Percentiles rank a stretch among this genome's conserved stretches.
Conservation (phyloP, 2,888 invertebrate species). For the Amphipoea lucens region DNA sequence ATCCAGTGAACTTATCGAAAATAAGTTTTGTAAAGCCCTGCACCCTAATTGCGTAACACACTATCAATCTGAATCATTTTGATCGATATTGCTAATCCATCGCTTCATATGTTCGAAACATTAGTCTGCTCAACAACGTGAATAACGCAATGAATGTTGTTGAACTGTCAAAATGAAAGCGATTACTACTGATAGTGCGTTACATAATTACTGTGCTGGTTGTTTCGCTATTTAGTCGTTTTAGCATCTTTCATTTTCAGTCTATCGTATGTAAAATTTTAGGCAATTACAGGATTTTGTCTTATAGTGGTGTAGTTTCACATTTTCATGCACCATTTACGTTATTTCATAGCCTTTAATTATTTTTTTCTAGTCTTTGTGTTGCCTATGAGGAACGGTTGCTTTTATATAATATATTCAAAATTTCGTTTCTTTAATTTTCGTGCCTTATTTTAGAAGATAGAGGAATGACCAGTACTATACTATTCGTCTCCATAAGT, state of each 20-base stretch:
- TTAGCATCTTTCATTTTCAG: not conserved
- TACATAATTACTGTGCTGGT: not conserved
- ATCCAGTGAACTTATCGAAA: not conserved
- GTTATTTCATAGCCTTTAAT: slow-evolving; percentile 12
- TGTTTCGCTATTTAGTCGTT: slow-evolving; percentile 1
- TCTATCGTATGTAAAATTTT: not conserved
- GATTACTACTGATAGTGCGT: too few species aligned
- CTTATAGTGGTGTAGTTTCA: slow-evolving; percentile 55
- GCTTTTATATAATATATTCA: not conserved
- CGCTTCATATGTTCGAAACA: too few species aligned
- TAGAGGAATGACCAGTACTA: slow-evolving; percentile 47
- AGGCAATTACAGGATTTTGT: slow-evolving; percentile 13
- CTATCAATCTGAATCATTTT: too few species aligned
- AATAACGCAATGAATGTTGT: too few species aligned
- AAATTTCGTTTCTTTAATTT: not conserved
- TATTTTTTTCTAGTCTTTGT: slow-evolving; percentile 46
- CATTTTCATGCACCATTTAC: slow-evolving; percentile 7
- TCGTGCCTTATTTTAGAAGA: slow-evolving; percentile 7
- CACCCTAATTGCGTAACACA: too few species aligned
- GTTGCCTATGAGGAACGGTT: slow-evolving; percentile 22
- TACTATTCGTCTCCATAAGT: slow-evolving; percentile 42
- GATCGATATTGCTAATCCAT: too few species aligned
- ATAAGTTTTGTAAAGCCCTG: not conserved
- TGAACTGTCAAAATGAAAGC: too few species aligned
- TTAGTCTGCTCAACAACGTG: too few species aligned